Base-by-base conservation (phyloP, 2,888 invertebrate species). In the Cecidostiba fungosa region DNA sequence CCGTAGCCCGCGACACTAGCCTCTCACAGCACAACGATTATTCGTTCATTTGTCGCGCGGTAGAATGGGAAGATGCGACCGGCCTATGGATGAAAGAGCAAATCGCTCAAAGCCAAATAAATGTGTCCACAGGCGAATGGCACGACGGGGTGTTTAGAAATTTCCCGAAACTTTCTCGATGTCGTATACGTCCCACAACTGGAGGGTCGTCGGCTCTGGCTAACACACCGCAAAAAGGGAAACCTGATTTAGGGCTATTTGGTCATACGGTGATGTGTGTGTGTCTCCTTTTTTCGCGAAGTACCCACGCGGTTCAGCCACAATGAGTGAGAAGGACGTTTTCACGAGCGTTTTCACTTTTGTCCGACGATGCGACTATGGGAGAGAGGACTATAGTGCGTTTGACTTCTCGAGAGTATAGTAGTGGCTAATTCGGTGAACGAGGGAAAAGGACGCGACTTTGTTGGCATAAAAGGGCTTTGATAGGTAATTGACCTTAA, bases 11-110 rank as follows among this genome's bases (percentile, higher is more conserved):
- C 50, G 3, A 32, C 69, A 59, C 39, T 5, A 14, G 23, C 12
- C 29, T 72, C 29, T 72, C 19, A 12, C 74, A 32, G 39, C 59
- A 36, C 12, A 10, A 19, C 78, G 77, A 82, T 82, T 79, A 82
- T 82, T 78, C 74, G 39, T 79, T 82, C 73, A 76, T 82, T 82
- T 85, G 82, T 85, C 19, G 29, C 16, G 16, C 3, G 32, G 14
- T 23, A 23, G 43, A 39, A 29, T 6, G 36, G 36, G 10, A 83
- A 29, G 70, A 50, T 8, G 59, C 23, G 23, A 73, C 50, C 50
- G 19, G 3, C 19, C 54, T 23, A 8, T 59, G 69, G 59, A 23
- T 76, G 76, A 81, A 84, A 78, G 19, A n/a, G 47, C 66, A 73
- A 82, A 54, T 74, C 47, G 36, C 29, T 59, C 8, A 14, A 29